Evolutionary conservation across 2,797 vertebrate species (phyloP), one percentile per base, ranked within the genome.

Genomic region (Cetoscarus ocellatus): DNA sequence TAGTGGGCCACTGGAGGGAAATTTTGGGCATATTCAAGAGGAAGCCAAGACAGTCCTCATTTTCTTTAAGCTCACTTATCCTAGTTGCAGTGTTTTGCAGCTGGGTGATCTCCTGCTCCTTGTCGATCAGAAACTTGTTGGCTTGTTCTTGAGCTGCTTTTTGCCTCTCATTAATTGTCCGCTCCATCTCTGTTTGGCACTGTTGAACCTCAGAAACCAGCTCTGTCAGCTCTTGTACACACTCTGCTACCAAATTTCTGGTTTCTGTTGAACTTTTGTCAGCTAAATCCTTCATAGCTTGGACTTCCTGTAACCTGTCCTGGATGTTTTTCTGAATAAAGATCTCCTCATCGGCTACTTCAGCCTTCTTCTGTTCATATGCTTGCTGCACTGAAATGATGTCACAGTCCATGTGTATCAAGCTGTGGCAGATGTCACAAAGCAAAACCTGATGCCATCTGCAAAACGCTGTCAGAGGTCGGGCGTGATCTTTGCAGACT

Each of bases 401-500:
- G 0, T 52, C 1, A 0, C 88, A 89, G 3, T 7, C 42, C 1
- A 0, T 0, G 35, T 85, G 77, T 2, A 0, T n/a, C 0, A 1
- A 50, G 2, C 8, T 3, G 10, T 47, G 12, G 34, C 90, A 92
- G 40, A 73, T 0, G 45, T 77, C 67, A 1, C 91, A 91, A 43
- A 92, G 55, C 68, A 86, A 10, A 18, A 10, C n/a, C 1, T n/a
- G 0, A 35, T 92, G 86, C 0, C 27, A 35, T 39, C 3, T 71
- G 2, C 88, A 91, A 11, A 87, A 89, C 54, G 39, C 0, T 0
- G 1, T 14, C 36, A 82, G 57, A 13, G 70, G 55, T 43, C 58
- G 71, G 45, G 14, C 18, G 12, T 89, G 88, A 44, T 76, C 55
- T 65, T 52, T 75, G 61, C 87, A 88, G 39, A 84, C 35, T 43